Conservation (phyloP, 1,140 invertebrate species). For the Brachystomella parvula region DNA sequence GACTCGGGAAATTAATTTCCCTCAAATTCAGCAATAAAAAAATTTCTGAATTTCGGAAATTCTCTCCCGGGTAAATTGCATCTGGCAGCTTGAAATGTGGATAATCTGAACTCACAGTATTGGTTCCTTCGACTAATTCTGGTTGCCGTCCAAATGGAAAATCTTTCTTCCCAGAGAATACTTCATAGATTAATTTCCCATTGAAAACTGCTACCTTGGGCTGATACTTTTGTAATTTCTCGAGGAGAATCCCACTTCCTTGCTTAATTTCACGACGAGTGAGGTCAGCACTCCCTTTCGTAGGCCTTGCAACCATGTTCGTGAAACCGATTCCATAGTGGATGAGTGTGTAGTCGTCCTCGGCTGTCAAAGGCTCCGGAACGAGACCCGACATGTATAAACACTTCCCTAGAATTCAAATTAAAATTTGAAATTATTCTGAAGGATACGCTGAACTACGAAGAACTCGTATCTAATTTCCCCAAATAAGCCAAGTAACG, state of each 20-base stretch:
- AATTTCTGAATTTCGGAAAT: too few relatives aligned
- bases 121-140: conserved; percentile 82
- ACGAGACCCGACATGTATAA: conserved; percentile 87
- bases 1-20: background rate
- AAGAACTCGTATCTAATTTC: background rate
- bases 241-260: conserved; percentile 76
- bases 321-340: conserved; percentile 95
- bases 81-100: background rate
- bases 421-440: background rate
- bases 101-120: conserved; percentile 61
- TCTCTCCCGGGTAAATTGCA: too few relatives aligned
- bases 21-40: conserved; percentile 14
- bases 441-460: background rate
- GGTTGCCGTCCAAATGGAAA: conserved; percentile 93
- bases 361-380: conserved; percentile 86
- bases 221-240: conserved; percentile 84
- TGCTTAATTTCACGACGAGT: conserved; percentile 95
- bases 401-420: conserved; percentile 71
- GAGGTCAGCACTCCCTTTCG: conserved; percentile 89
- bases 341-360: conserved; percentile 87
- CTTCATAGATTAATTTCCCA: conserved; percentile 95
- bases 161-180: conserved; percentile 94
- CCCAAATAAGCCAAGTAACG: background rate
- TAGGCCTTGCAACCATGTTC: conserved; percentile 90
- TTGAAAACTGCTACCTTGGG: conserved; percentile 98